Base-by-base conservation (phyloP, 2,797 vertebrate genomes). In the Cyprinella venusta region DNA sequence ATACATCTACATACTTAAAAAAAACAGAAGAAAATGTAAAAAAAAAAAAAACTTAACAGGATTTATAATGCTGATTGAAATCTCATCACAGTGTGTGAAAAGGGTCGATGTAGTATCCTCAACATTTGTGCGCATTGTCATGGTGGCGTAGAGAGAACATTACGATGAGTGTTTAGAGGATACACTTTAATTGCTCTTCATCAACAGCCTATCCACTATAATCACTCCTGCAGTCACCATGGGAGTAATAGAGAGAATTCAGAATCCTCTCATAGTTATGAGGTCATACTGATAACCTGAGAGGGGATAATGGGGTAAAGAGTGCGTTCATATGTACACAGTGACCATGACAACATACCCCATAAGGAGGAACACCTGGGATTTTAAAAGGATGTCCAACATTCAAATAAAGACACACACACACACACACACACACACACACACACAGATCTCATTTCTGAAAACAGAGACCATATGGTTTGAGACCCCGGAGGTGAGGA, bases 171-270 rank as follows among this genome's bases (percentile, higher is more conserved):
- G 48, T 70, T 84, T 40, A 21, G 76, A 80, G 59, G 75, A 85
- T 75, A 69, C 71, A 70, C 50, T 86, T 79, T 87, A 84, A 87
- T 87, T 84, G 84, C 70, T 74, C 61, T 76, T 80, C 81, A 86
- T 86, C 78, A 88, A 69, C 76, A 76, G 74, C 64, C 81, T 82
- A 72, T 81, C 74, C 68, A 45, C 76, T 80, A 82, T 77, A 82
- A 87, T 90, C 82, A 83, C 70, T 89, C 63, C 59, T 56, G 71
- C 36, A 84, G 77, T 77, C 80, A 85, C 81, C 71, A 87, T 79
- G 79, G 67, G 76, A 79, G 76, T 89, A 87, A 86, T 87, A 64
- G 85, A 77, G 30, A 70, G 84, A 88, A 82, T 86, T 86, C 79
- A 82, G 75, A 75, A 77, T 76, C 76, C 56, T 80, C 78, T 81